phyloP scores from a whole-genome alignment of 2,113 vertebrate genomes.

The Arvicanthis niloticus region DNA sequence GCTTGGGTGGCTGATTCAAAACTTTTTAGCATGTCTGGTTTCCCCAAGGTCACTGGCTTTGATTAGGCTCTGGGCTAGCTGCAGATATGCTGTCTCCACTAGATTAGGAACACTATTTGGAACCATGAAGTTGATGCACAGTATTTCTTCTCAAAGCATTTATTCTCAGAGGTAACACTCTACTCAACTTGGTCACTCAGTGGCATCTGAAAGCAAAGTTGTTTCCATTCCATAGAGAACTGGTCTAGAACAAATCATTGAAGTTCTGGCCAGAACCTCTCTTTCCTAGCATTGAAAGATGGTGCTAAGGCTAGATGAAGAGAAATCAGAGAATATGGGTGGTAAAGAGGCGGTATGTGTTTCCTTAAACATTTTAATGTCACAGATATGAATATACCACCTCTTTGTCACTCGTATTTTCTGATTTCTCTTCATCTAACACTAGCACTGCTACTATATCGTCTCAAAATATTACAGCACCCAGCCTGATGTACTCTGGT shows the following conservation, averaged over 20 bases:
- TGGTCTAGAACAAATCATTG: not conserved
- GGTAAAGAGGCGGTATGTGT: too few species aligned
- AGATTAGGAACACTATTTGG: not conserved
- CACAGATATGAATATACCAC: too few species aligned
- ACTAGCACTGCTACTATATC: not conserved
- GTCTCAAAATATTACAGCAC: not conserved
- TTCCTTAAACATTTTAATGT: too few species aligned
- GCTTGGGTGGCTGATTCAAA: not conserved
- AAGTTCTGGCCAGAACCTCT: not conserved
- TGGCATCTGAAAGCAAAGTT: not conserved
- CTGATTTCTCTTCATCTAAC: not conserved
- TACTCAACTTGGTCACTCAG: not conserved
- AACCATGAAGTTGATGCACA: not conserved
- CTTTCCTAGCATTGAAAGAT: not conserved
- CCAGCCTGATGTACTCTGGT: not conserved
- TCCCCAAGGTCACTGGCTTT: not conserved
- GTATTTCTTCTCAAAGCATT: not conserved
- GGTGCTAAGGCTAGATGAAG: not conserved
- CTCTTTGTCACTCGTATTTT: not conserved
- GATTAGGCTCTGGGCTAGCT: not conserved
- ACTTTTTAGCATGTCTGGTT: not conserved
- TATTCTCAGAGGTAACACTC: slow-evolving; percentile 2
- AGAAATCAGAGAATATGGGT: not conserved
- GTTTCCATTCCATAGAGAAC: not conserved
- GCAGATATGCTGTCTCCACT: not conserved